These are phyloP conservation scores for Cactoblastis cactorum DNA, from an alignment of 2,888 invertebrate genomes.

Conservation along the genomic window DNA sequence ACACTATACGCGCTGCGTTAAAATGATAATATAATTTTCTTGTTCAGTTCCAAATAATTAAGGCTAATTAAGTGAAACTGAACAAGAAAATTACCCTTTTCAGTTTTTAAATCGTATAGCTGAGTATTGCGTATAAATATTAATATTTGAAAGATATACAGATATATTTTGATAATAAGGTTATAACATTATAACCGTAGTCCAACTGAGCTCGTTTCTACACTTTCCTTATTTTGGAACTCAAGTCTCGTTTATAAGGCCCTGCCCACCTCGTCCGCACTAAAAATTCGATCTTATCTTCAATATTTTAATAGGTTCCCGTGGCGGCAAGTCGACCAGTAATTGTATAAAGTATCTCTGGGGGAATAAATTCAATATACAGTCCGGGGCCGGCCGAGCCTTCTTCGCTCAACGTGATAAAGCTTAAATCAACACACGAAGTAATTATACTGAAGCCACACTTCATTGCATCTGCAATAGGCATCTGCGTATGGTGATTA, in stretches of 20 bases:
- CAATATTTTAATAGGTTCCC: slow-evolving; percentile 77
- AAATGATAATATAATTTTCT: too few species aligned
- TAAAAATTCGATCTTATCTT: slow-evolving; percentile 74
- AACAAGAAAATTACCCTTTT: too few species aligned
- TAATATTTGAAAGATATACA: too few species aligned
- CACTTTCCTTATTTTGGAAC: slow-evolving; percentile 11
- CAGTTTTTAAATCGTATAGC: too few species aligned
- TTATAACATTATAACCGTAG: too few species aligned
- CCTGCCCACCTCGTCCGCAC: slow-evolving; percentile 70
- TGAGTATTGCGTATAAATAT: too few species aligned
- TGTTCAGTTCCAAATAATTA: too few species aligned
- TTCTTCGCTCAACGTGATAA: slow-evolving; percentile 57
- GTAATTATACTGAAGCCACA: slow-evolving; percentile 73
- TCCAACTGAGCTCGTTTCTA: too few species aligned
- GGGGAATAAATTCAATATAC: slow-evolving; percentile 68
- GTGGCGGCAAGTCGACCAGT: slow-evolving; percentile 69
- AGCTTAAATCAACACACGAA: slow-evolving; percentile 76
- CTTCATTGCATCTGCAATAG: slow-evolving; percentile 72
- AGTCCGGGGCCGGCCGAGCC: slow-evolving; percentile 39
- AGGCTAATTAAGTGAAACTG: too few species aligned
- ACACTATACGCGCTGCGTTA: too few species aligned
- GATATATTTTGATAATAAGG: too few species aligned
- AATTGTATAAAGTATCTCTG: slow-evolving; percentile 67
- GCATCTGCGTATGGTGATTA: slow-evolving; percentile 75
- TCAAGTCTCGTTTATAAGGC: slow-evolving; percentile 61